Evolutionary conservation across 2,113 vertebrate genomes (phyloP), one percentile per base, ranked within the genome.

Genomic region (Agelaius tricolor): DNA sequence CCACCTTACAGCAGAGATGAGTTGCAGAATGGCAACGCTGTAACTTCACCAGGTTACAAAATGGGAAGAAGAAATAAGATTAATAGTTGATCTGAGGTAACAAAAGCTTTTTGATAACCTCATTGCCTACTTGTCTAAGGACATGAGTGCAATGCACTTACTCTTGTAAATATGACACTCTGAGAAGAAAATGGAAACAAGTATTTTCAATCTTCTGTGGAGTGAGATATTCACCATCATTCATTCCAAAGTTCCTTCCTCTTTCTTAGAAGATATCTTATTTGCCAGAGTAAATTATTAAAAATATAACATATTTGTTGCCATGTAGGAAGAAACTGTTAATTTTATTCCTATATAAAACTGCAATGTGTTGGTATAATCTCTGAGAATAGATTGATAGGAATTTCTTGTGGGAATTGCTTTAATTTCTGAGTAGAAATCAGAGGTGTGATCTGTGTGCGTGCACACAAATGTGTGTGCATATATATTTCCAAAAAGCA

Each of bases 401-500:
- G 39, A 65, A 76, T 26, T 61, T 93, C 44, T 72, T 37, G 11
- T 43, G 26, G 23, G 15, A 9, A 37, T 31, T 54, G 27, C 26
- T 80, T 75, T 91, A 27, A 75, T 49, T 94, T 79, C 67, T 66
- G 21, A 51, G 43, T 49, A 67, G 39, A 62, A 80, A 85, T 66
- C 20, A 37, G 71, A 91, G 20, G 12, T 17, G 4, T 33, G 26
- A 49, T 62, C 41, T 37, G 2, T n/a, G 9, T 23, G 20, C 3
- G 1, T n/a, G 8, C 11, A 43, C 23, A 46, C 5, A 4, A 24
- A 4, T 39, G 2, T 30, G 10, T 30, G 10, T 27, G 4, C 13
- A 0, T 35, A 7, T n/a, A 6, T 26, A 27, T 62, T 67, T 52
- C 19, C 16, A 44, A 73, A 82, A 62, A 27, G 3, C 8, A 41